Base-by-base conservation (phyloP, 2,888 invertebrate genomes). In the Orthosia gracilis region DNA sequence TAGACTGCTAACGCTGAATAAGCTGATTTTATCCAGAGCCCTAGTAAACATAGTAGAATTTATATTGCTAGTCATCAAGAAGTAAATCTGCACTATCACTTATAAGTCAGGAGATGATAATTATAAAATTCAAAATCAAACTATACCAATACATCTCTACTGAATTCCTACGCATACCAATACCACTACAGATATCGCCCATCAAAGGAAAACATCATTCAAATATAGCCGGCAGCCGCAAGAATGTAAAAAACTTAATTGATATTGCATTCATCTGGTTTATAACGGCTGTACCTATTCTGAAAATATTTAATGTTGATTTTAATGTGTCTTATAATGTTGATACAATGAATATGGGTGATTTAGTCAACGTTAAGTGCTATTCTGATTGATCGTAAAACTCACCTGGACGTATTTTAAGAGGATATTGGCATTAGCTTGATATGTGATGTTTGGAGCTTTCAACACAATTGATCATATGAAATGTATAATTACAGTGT, bases 171-270 rank as follows among this genome's bases (percentile, higher is more conserved):
- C 52, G 54, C 47, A 66, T 54, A 55, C 49, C 59, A 54, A 68
- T 21, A 54, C 26, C 9, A 18, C 17, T 49, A 63, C 63, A 77
- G 59, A 69, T 69, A 82, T 54, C 67, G 12, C 59, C 69, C 67
- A 79, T 81, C 74, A 78, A 81, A 70, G 61, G 45, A 69, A 80
- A 70, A 58, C 83, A 73, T 74, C 49, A 62, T 70, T 65, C 61
- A 62, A 58, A 65, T 76, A 80, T 72, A 82, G 80, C 83, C 72
- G 5, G 61, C 21, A 61, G 61, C 61, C 49, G 17, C 54, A 65
- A 47, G 84, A 79, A 81, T 72, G 67, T 82, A 65, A 71, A 82
- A 74, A 65, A 73, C 52, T 68, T 78, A 82, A 75, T 70, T 70
- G 85, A 75, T 69, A 71, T 66, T 59, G 50, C 71, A 54, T 59